These are phyloP conservation scores for Acanthosepion pharaonis DNA, from an alignment of 2,888 invertebrate genomes.

Conservation along the genomic window DNA sequence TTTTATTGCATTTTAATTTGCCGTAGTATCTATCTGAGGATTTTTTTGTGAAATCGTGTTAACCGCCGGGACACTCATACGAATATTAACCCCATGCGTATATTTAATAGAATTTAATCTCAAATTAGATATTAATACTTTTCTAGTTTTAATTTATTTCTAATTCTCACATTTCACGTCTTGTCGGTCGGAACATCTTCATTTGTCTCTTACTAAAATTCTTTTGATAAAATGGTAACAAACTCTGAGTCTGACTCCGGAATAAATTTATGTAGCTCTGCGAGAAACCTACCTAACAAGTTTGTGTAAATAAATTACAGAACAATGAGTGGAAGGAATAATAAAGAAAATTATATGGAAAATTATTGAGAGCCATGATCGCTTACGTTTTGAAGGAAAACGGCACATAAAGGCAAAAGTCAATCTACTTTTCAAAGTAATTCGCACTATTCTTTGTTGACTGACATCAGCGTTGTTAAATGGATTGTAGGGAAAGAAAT, in stretches of 20 bases:
- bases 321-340: too few species aligned
- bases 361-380: neutral
- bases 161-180: neutral
- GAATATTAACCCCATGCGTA: too few species aligned
- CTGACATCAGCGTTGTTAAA: neutral
- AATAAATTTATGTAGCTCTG: neutral
- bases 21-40: too few species aligned
- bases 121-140: too few species aligned
- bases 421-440: neutral
- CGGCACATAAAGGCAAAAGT: neutral
- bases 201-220: neutral
- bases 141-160: neutral
- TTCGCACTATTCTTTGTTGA: neutral
- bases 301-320: too few species aligned
- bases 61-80: too few species aligned
- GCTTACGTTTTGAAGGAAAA: too few species aligned
- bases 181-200: neutral
- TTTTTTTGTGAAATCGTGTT: too few species aligned
- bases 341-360: too few species aligned
- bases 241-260: neutral
- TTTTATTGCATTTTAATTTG: too few species aligned
- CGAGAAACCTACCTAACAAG: too few species aligned
- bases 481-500: neutral
- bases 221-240: neutral
- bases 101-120: too few species aligned